Conservation (phyloP, 1,140 invertebrate species). For the Dreissena polymorpha region DNA sequence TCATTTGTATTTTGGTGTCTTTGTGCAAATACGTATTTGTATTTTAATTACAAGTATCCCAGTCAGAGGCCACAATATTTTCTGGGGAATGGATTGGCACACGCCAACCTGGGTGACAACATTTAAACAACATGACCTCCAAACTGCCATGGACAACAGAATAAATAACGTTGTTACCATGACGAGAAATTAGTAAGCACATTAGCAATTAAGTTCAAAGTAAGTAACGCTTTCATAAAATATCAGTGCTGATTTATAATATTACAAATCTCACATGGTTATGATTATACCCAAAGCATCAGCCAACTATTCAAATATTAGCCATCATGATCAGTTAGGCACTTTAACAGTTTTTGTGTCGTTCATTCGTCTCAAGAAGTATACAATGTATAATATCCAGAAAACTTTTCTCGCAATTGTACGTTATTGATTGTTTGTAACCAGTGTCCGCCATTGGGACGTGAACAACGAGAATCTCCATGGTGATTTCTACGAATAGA, state of each 20-base stretch:
- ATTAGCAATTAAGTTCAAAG: neutral
- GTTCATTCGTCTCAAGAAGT: neutral
- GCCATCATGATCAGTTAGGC: neutral
- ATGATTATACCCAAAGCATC: neutral
- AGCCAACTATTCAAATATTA: too few species aligned
- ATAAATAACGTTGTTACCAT: constrained; percentile 34
- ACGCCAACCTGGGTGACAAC: constrained; percentile 47
- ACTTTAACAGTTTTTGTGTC: neutral
- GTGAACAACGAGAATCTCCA: constrained; percentile 61
- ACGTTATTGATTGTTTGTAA: too few species aligned
- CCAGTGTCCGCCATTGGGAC: constrained; percentile 60
- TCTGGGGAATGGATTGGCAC: constrained; percentile 43
- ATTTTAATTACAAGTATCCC: constrained; percentile 41
- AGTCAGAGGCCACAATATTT: constrained; percentile 59
- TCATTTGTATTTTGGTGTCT: too few species aligned
- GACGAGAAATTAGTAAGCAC: constrained; percentile 55
- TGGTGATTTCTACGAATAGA: constrained; percentile 40
- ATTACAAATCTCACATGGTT: neutral
- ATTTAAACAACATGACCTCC: constrained; percentile 6
- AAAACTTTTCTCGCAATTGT: too few species aligned
- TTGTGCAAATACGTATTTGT: too few species aligned
- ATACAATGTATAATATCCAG: too few species aligned
- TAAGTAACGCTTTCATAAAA: neutral
- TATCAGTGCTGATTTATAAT: too few species aligned
- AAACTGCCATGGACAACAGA: constrained; percentile 34